phyloP scores from a whole-genome alignment of 92 coral and sea anemone species.

The Epizoanthus fatuus region DNA sequence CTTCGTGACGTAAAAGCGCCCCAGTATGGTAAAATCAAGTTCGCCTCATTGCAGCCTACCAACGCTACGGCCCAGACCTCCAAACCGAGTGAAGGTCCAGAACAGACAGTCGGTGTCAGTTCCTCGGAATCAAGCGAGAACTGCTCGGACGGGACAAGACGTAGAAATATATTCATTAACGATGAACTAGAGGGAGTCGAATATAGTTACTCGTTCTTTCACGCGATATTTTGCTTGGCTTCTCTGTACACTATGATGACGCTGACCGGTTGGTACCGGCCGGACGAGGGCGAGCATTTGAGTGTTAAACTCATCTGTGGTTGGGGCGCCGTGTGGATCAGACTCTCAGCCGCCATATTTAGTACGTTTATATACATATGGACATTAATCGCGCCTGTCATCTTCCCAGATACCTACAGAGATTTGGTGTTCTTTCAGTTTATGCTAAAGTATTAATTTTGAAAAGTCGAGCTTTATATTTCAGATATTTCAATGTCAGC shows the following conservation, averaged over 20 bases:
- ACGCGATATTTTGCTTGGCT: slow-evolving; percentile 86
- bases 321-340: slow-evolving; percentile 99
- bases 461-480: too few relatives aligned
- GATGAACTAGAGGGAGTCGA: slow-evolving; percentile 91
- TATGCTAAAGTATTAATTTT: slow-evolving; percentile 60
- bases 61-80: not conserved
- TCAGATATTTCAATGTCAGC: too few relatives aligned
- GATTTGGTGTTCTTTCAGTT: slow-evolving; percentile 96
- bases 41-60: not conserved
- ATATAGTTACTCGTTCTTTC: slow-evolving; percentile 97
- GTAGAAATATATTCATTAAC: slow-evolving; percentile 59
- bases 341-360: slow-evolving; percentile 94
- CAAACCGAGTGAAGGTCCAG: not conserved
- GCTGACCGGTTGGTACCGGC: slow-evolving; percentile 97
- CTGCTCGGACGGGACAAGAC: slow-evolving; percentile 8
- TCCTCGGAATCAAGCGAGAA: not conserved
- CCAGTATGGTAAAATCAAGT: slow-evolving; percentile 88
- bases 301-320: slow-evolving; percentile 91
- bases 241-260: slow-evolving; percentile 95
- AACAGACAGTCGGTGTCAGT: slow-evolving; percentile 7
- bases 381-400: slow-evolving; percentile 95
- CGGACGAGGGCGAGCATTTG: slow-evolving; percentile 93
- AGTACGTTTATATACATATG: slow-evolving; percentile 96
- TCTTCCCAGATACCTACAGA: slow-evolving; percentile 92
- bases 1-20: slow-evolving; percentile 88